phyloP scores from a whole-genome alignment of 1,140 invertebrate genomes.

The Drosophila auraria region DNA sequence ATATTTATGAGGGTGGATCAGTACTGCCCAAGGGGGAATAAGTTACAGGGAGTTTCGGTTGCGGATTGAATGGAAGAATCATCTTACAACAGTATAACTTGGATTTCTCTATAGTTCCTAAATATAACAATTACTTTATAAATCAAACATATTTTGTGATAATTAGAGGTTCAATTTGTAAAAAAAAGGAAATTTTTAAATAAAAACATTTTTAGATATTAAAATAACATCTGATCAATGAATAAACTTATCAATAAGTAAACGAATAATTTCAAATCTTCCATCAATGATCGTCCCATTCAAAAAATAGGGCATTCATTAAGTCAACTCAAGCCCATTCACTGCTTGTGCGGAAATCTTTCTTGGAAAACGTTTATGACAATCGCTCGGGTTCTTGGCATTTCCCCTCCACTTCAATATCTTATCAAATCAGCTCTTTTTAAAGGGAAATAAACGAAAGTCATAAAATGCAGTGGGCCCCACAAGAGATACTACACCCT shows the following conservation, averaged over 20 bases:
- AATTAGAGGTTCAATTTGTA: neutral
- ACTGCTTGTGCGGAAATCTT: conserved; percentile 33
- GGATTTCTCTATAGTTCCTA: neutral
- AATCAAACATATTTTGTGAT: too few relatives aligned
- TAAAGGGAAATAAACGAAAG: conserved; percentile 21
- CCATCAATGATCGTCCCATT: neutral
- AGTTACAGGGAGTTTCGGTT: neutral
- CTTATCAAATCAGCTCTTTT: conserved; percentile 33
- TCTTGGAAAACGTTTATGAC: conserved; percentile 31
- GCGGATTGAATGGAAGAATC: neutral
- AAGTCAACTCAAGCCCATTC: conserved; percentile 35
- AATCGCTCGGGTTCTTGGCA: conserved; percentile 21
- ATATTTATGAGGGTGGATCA: conserved; percentile 28
- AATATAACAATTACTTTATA: neutral
- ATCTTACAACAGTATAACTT: neutral
- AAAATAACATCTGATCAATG: too few relatives aligned
- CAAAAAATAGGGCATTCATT: conserved; percentile 40
- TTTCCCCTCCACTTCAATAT: conserved; percentile 37
- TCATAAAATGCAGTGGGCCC: conserved; percentile 22
- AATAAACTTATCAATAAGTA: neutral
- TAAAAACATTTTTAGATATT: neutral
- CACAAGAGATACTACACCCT: conserved; percentile 30
- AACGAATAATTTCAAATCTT: neutral
- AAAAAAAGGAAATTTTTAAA: neutral
- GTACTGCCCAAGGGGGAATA: neutral